Percentiles rank a stretch among this genome's conserved stretches.
phyloP scores from a whole-genome alignment of 2,113 vertebrate species.

The Oreochromis tanganicae region DNA sequence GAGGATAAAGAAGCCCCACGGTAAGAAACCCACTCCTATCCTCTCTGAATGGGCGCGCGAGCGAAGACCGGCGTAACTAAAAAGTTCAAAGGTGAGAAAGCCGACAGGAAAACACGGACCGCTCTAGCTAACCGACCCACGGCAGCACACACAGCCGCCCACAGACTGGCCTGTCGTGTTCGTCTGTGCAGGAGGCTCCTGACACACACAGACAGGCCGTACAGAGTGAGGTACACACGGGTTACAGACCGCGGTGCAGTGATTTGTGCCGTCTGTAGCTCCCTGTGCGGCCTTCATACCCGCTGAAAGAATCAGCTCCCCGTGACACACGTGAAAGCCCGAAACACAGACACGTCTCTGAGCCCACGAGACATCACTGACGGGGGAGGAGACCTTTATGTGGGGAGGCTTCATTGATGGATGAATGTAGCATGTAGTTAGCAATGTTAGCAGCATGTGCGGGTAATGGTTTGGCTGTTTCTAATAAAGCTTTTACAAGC shows the following conservation, averaged over 20 bases:
- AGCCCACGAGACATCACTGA: not conserved
- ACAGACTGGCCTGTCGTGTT: not conserved
- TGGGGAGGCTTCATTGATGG: not conserved
- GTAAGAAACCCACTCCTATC: not conserved
- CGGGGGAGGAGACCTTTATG: not conserved
- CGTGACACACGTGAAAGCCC: not conserved
- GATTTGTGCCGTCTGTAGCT: not conserved
- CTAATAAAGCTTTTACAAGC: rapidly evolving
- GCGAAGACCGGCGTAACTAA: not conserved
- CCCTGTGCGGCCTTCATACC: rapidly evolving
- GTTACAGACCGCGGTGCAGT: rapidly evolving
- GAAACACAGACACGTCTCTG: not conserved
- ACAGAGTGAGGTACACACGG: not conserved
- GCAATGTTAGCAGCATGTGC: not conserved
- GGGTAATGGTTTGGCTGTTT: rapidly evolving
- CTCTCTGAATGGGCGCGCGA: not conserved
- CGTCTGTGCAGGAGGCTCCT: not conserved
- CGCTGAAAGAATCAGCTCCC: not conserved
- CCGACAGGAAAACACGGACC: not conserved
- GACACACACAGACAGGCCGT: not conserved
- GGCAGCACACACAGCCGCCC: not conserved
- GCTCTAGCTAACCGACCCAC: not conserved
- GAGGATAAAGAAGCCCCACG: not conserved
- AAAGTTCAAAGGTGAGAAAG: not conserved
- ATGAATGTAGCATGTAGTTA: rapidly evolving